Evolutionary conservation across 2,113 vertebrate species (phyloP).

Genomic region (Struthidea cinerea): DNA sequence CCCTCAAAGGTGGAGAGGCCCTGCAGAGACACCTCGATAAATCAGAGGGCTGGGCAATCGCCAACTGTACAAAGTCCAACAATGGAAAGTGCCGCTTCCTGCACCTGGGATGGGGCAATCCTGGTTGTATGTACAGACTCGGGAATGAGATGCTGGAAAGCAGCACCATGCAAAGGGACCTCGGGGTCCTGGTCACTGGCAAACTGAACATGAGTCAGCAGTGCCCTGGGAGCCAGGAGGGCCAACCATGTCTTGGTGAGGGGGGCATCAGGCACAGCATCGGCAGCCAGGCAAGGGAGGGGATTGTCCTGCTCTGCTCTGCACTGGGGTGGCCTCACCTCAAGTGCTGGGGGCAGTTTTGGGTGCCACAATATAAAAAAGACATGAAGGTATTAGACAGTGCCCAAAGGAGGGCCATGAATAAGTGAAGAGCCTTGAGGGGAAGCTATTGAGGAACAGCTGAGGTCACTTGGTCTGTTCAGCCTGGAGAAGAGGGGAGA

Average conservation of each 20-base stretch:
- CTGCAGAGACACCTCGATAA: background rate
- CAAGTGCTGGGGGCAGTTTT: accelerated
- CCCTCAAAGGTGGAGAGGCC: background rate
- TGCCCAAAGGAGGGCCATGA: background rate
- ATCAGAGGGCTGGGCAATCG: too few relatives aligned
- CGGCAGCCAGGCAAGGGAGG: accelerated
- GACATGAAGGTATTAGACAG: background rate
- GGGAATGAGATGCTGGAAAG: background rate
- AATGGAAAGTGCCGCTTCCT: accelerated
- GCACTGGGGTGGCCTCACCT: accelerated
- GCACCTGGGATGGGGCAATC: accelerated
- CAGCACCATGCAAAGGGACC: accelerated
- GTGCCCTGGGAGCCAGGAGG: background rate
- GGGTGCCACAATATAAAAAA: background rate
- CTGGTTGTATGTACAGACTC: background rate
- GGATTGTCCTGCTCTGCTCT: background rate
- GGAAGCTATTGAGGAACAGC: background rate
- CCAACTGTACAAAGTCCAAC: accelerated
- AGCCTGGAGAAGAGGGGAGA: too few relatives aligned
- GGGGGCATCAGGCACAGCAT: background rate
- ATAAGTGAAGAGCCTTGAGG: background rate
- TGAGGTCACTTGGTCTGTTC: background rate
- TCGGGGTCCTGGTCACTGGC: accelerated
- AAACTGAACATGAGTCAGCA: accelerated
- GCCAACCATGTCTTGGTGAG: accelerated